Evolutionary conservation across 1,140 invertebrate genomes (phyloP).

Genomic region (Brachionus rubens): DNA sequence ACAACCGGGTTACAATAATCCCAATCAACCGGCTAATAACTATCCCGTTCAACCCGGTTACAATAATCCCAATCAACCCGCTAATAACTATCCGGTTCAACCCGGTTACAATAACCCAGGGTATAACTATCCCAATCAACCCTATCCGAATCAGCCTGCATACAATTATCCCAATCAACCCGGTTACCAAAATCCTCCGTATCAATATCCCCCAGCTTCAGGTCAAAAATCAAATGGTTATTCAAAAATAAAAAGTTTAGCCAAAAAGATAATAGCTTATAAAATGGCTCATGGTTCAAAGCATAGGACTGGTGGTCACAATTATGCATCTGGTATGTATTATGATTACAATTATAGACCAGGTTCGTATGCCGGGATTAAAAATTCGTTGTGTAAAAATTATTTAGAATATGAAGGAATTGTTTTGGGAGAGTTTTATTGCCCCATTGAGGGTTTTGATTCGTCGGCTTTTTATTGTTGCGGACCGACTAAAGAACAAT

Average conservation of each 20-base stretch:
- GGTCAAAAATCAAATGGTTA: not conserved
- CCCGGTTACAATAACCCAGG: too few species aligned
- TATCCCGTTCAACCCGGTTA: not conserved
- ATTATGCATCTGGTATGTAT: not conserved
- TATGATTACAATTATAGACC: constrained; percentile 9
- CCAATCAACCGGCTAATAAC: too few species aligned
- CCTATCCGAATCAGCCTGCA: too few species aligned
- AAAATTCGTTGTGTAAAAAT: not conserved
- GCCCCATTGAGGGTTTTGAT: not conserved
- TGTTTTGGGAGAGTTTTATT: not conserved
- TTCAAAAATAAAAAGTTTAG: not conserved
- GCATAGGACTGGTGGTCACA: not conserved
- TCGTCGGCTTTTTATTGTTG: not conserved
- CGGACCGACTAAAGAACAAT: not conserved
- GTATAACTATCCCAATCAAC: too few species aligned
- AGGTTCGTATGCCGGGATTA: not conserved
- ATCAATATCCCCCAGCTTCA: not conserved
- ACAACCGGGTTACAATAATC: too few species aligned
- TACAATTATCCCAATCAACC: not conserved
- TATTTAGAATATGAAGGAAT: not conserved
- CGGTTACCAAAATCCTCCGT: not conserved
- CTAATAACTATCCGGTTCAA: too few species aligned
- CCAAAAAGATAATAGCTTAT: not conserved
- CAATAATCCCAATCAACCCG: too few species aligned
- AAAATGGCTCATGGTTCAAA: not conserved